A percentile compares a stretch with the other conserved stretches of the same genome.
Evolutionary conservation across 37 sponge, comb jelly and placozoan genomes (phyloP).

Genomic region (Agelas oroides): DNA sequence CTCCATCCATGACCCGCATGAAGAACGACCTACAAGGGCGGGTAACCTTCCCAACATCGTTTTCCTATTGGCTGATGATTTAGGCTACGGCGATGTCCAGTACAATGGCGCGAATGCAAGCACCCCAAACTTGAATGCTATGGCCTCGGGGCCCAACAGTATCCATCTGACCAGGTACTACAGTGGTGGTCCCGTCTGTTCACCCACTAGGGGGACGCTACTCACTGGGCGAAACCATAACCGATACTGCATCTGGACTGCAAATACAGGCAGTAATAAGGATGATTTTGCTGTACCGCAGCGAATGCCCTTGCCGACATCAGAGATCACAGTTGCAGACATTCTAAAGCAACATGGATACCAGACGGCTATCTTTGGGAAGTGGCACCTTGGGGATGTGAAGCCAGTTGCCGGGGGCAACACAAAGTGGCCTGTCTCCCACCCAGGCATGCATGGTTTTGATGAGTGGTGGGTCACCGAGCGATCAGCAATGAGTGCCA

Average conservation of each 20-base stretch:
- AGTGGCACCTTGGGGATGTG: conserved; percentile 78
- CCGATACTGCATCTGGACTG: conserved; percentile 74
- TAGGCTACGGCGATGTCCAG: conserved; percentile 73
- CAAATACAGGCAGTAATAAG: conserved; percentile 50
- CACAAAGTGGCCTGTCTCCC: conserved; percentile 73
- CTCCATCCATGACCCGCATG: no score
- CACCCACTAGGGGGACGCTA: conserved; percentile 76
- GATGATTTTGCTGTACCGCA: conserved; percentile 55
- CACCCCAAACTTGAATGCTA: conserved; percentile 72
- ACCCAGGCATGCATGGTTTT: conserved; percentile 76
- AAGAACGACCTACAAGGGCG: no score
- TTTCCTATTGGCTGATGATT: conserved; percentile 78
- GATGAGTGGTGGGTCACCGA: conserved; percentile 69
- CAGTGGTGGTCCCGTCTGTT: conserved; percentile 77
- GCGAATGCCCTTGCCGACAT: conserved; percentile 48
- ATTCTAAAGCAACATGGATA: conserved; percentile 56
- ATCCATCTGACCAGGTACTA: conserved; percentile 64
- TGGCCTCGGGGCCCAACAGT: conserved; percentile 64
- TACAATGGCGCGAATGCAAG: conserved; percentile 64
- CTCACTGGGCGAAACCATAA: conserved; percentile 85
- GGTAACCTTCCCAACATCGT: conserved; percentile 49
- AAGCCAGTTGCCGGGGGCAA: conserved; percentile 47
- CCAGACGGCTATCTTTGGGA: conserved; percentile 65
- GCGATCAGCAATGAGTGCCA: conserved; percentile 57
- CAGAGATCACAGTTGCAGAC: conserved; percentile 70